phyloP scores from a whole-genome alignment of 2,888 invertebrate species.

The Brachylomia viminalis region DNA sequence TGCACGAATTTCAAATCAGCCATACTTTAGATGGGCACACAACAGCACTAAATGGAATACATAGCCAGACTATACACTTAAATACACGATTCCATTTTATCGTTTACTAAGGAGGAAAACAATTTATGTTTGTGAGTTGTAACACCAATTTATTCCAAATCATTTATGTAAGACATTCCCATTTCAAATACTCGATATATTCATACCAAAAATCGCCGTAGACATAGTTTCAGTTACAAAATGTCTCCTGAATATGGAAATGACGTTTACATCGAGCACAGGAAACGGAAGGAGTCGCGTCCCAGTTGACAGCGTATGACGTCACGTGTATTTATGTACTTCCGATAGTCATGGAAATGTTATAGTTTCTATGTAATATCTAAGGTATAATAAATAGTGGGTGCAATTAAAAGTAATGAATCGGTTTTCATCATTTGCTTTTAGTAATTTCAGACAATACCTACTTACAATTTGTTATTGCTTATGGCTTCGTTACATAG shows the following conservation, averaged over 20 bases:
- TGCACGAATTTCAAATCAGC: no score
- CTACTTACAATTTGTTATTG: not conserved
- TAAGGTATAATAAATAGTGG: not conserved
- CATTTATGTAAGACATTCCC: no score
- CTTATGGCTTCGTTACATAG: not conserved
- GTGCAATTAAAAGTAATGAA: constrained; percentile 7
- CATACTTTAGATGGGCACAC: no score
- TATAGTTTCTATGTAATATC: constrained; percentile 17
- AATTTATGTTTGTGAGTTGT: no score
- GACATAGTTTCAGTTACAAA: constrained; percentile 37
- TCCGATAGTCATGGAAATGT: constrained; percentile 47
- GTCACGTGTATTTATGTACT: constrained; percentile 35
- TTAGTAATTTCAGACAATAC: not conserved
- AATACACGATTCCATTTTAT: no score
- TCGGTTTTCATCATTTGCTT: constrained; percentile 9
- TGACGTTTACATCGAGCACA: constrained; percentile 62
- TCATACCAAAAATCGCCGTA: not conserved
- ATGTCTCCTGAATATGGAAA: constrained; percentile 61
- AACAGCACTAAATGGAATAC: no score
- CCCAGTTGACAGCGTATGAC: constrained; percentile 61
- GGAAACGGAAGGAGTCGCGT: constrained; percentile 72
- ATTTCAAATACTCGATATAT: constrained; percentile 4
- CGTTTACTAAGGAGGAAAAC: no score
- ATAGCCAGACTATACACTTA: no score
- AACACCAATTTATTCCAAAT: no score